Evolutionary conservation across 2,113 vertebrate genomes (phyloP).

Genomic region (Rhizomys pruinosus): DNA sequence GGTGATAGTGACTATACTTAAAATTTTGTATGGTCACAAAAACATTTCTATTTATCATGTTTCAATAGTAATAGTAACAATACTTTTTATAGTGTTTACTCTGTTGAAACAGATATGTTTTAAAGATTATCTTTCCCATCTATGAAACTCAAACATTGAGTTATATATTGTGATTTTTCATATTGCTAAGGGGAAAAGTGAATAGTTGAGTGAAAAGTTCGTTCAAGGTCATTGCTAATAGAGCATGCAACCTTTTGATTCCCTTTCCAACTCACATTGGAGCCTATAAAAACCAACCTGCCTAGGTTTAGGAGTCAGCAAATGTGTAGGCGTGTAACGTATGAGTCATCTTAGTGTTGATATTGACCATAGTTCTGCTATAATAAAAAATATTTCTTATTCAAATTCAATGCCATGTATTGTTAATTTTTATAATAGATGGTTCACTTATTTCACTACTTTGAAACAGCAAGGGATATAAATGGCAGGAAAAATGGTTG

Average conservation of each 20-base stretch:
- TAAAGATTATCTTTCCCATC: constrained; percentile 42
- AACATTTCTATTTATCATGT: constrained; percentile 26
- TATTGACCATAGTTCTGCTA: not conserved
- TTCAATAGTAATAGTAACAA: constrained; percentile 15
- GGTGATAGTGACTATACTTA: not conserved
- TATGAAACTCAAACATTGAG: not conserved
- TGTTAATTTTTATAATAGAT: constrained; percentile 67
- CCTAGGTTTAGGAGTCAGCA: constrained; percentile 15
- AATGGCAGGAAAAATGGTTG: constrained; percentile 22
- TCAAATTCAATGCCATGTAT: constrained; percentile 69
- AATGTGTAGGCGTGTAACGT: not conserved
- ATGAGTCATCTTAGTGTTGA: not conserved
- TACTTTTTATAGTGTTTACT: not conserved
- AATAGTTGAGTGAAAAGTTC: constrained; percentile 20
- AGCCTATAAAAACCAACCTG: not conserved
- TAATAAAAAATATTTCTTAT: constrained; percentile 60
- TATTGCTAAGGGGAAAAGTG: constrained; percentile 22
- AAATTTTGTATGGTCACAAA: constrained; percentile 10
- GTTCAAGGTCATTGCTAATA: not conserved
- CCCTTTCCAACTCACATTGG: not conserved
- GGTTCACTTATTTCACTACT: constrained; percentile 63
- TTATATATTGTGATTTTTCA: not conserved
- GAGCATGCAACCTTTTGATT: too few relatives aligned
- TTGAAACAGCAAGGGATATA: constrained; percentile 53
- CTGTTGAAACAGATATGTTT: not conserved